Evolutionary conservation across 2,797 vertebrate genomes (phyloP).

Genomic region (Perodicticus potto): DNA sequence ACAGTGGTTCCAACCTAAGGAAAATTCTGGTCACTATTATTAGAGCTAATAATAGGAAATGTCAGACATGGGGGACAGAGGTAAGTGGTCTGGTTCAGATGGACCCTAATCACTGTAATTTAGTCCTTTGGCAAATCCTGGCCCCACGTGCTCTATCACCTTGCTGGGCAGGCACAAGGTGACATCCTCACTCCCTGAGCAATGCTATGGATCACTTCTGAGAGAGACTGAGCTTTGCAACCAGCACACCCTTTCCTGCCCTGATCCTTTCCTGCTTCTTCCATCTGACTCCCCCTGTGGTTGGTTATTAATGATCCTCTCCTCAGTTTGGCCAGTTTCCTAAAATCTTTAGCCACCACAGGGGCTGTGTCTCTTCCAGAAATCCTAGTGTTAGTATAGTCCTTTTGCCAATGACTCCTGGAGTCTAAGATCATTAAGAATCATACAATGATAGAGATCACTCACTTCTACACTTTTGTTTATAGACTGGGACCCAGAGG

Average conservation of each 20-base stretch:
- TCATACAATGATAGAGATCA: not conserved
- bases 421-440: constrained; percentile 58
- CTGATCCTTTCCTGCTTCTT: not conserved
- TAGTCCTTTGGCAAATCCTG: not conserved
- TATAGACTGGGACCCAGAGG: not conserved
- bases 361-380: constrained; percentile 63
- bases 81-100: not conserved
- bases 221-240: not conserved
- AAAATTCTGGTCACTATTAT: constrained; percentile 15
- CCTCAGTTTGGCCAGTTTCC: constrained; percentile 66
- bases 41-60: constrained; percentile 13
- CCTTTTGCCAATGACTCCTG: constrained; percentile 60
- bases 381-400: constrained; percentile 36
- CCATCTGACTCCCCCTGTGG: not conserved
- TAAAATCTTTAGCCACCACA: constrained; percentile 56
- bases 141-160: not conserved
- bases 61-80: not conserved
- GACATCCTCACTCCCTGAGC: not conserved
- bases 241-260: not conserved
- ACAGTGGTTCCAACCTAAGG: not conserved
- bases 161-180: not conserved
- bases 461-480: not conserved
- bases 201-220: not conserved
- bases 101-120: not conserved
- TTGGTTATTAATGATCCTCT: constrained; percentile 58